A percentile compares a stretch with the other conserved stretches of the same genome.
Conservation (phyloP, 2,797 vertebrate genomes). For the Sylvia borin region DNA sequence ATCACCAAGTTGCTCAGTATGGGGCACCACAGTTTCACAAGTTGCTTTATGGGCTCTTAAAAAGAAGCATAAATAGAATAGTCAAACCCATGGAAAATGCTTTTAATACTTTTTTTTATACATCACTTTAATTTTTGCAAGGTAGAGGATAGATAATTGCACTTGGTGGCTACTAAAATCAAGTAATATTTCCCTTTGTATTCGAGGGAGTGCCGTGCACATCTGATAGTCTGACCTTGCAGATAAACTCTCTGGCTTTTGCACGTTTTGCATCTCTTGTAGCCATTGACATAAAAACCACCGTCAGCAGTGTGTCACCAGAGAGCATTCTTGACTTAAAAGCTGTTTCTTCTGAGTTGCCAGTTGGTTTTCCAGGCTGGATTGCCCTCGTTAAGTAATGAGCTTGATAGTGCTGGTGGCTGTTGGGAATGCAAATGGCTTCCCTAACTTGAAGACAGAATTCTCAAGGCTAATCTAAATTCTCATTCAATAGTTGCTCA, state of each 20-base stretch:
- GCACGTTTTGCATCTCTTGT: background rate
- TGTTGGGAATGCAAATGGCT: conserved; percentile 2
- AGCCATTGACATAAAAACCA: background rate
- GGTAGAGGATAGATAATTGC: conserved; percentile 2
- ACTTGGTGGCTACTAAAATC: background rate
- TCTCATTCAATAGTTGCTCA: background rate
- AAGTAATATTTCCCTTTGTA: background rate
- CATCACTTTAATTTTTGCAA: conserved; percentile 54
- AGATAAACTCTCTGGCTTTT: background rate
- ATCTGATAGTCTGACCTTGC: background rate
- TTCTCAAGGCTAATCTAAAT: conserved; percentile 28
- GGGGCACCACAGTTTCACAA: background rate
- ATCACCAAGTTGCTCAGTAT: conserved; percentile 33
- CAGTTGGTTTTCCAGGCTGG: conserved; percentile 15
- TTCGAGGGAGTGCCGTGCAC: background rate
- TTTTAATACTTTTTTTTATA: conserved; percentile 43
- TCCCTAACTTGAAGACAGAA: background rate
- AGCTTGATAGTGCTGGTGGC: background rate
- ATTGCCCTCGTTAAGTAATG: conserved; percentile 6
- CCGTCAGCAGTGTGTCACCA: background rate
- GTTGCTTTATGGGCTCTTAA: conserved; percentile 64
- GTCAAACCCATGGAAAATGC: conserved; percentile 22
- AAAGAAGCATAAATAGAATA: conserved; percentile 19
- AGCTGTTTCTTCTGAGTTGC: background rate
- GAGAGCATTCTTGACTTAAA: conserved; percentile 24